Evolutionary conservation across 2,797 vertebrate species (phyloP).

Genomic region (Vultur gryphus): DNA sequence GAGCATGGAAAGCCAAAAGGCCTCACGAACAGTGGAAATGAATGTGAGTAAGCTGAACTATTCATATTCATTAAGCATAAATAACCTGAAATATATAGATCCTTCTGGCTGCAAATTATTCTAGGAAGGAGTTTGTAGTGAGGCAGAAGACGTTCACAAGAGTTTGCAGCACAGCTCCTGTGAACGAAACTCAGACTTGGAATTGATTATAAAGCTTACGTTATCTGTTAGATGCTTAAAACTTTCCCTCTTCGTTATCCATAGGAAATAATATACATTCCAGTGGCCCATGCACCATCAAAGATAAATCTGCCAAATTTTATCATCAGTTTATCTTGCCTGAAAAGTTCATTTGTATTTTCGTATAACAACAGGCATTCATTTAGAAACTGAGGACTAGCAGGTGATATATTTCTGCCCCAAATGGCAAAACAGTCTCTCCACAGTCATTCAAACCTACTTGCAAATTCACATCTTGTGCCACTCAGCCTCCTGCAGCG

Average conservation of each 20-base stretch:
- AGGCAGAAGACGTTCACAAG: neutral
- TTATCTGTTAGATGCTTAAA: neutral
- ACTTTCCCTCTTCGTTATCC: neutral
- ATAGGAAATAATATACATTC: neutral
- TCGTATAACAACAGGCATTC: neutral
- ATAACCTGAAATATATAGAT: neutral
- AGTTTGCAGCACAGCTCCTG: neutral
- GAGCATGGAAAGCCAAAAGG: neutral
- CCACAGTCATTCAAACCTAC: neutral
- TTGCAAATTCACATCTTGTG: neutral
- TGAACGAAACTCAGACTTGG: neutral
- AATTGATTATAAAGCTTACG: neutral
- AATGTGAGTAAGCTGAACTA: neutral
- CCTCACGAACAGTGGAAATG: neutral
- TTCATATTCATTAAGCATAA: neutral
- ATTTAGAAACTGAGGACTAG: neutral
- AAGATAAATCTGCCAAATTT: neutral
- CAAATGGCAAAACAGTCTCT: neutral
- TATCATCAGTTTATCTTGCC: neutral
- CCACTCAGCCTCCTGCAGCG: neutral
- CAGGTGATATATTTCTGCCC: neutral
- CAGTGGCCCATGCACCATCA: neutral
- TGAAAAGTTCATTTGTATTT: neutral
- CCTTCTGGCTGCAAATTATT: neutral
- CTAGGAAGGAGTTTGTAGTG: neutral